Evolutionary conservation across 2,888 invertebrate species (phyloP).

Genomic region (Euphydryas editha): DNA sequence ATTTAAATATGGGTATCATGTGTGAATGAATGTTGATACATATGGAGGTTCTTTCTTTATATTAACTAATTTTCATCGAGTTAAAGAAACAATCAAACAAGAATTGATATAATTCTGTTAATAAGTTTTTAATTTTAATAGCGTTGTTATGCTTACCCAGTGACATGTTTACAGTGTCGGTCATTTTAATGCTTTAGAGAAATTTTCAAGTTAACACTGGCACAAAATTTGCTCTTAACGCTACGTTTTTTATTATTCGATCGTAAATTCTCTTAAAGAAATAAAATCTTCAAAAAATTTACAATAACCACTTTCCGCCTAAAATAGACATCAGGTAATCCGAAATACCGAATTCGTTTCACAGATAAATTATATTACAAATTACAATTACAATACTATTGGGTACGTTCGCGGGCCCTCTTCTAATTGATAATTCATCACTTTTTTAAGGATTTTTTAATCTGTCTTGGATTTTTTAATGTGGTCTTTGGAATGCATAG

Average conservation of each 20-base stretch:
- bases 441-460: too few species aligned
- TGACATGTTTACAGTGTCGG: constrained; percentile 75
- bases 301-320: constrained; percentile 23
- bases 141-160: constrained; percentile 59
- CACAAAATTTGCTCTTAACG: neutral
- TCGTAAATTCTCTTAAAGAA: neutral
- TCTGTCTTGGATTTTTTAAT: too few species aligned
- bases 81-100: neutral
- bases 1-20: constrained; percentile 33
- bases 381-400: neutral
- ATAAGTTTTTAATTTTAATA: constrained; percentile 7
- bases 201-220: neutral
- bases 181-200: constrained; percentile 51
- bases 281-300: constrained; percentile 13
- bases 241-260: neutral
- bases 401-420: too few species aligned
- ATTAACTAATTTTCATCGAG: neutral
- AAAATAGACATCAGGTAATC: constrained; percentile 24
- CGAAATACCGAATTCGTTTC: neutral
- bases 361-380: constrained; percentile 2
- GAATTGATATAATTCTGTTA: neutral
- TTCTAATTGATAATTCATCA: too few species aligned
- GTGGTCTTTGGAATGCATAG: too few species aligned
- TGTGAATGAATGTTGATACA: constrained; percentile 1
- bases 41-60: neutral